Evolutionary conservation across 2,888 invertebrate genomes (phyloP), one percentile per base, ranked within the genome.

Genomic region (Idaea straminata): DNA sequence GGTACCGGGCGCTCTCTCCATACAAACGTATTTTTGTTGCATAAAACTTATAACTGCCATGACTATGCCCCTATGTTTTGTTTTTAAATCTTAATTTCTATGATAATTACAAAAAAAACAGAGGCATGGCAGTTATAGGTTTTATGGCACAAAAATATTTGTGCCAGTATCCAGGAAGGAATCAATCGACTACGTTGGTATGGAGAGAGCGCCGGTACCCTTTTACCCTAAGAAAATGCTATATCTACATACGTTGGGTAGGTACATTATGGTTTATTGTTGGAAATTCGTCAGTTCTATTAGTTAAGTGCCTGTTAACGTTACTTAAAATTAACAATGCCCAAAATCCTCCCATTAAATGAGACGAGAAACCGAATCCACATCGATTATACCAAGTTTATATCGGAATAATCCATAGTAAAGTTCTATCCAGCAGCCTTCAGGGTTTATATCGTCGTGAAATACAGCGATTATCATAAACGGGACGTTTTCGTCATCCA

Each of bases 381-480:
- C 59, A 67, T 68, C 64, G 63, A 70, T 69, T 70, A 66, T 57
- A 65, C 64, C 67, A 74, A 75, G 70, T 74, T 74, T 74, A 72
- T 74, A 75, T 76, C 74, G 67, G 69, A 74, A 78, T 80, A 79
- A 82, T 82, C 75, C 71, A 72, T 73, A 74, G 74, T 72, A 81
- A 81, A 82, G 83, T 83, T 80, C 78, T 76, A 79, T 78, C 76
- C 77, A 65, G 71, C 77, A 67, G 75, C 74, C 76, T 74, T 75
- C 78, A 75, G 80, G 77, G 80, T 84, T 87, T 87, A 88, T 83
- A 78, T 76, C 81, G 77, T 83, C 83, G 83, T 85, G 83, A 86
- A 88, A 87, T 88, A 84, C 83, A 77, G 77, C 82, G 84, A 88
- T 89, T 88, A 88, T 87, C 89, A 87, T 89, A 89, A 89, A 89